phyloP scores from a whole-genome alignment of 2,888 invertebrate genomes.

The Aricia artaxerxes region DNA sequence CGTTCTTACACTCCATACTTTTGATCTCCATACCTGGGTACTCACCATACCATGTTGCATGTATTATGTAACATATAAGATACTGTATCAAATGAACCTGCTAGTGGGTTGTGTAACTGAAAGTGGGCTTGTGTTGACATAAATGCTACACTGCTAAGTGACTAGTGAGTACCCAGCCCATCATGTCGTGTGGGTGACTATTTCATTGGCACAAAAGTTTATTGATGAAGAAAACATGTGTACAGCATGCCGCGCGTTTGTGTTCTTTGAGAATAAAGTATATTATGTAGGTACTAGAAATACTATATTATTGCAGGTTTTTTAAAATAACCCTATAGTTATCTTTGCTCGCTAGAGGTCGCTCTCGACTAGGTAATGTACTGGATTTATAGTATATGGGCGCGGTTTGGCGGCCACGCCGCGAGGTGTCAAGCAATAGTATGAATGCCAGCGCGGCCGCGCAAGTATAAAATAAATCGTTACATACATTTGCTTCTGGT shows the following conservation, averaged over 20 bases:
- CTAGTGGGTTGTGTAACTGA: not conserved
- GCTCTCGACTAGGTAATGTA: not conserved
- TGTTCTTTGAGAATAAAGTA: not conserved
- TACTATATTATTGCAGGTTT: not conserved
- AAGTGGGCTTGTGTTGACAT: not conserved
- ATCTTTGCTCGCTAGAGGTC: not conserved
- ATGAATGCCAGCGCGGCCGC: too few relatives aligned
- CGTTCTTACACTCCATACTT: constrained; percentile 26
- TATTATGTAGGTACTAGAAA: not conserved
- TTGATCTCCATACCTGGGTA: constrained; percentile 11
- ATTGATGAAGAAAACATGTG: not conserved
- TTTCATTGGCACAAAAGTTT: constrained; percentile 6
- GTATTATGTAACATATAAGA: too few relatives aligned
- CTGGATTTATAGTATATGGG: too few relatives aligned
- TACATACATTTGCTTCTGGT: too few relatives aligned
- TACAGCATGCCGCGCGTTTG: not conserved
- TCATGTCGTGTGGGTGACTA: not conserved
- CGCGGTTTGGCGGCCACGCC: too few relatives aligned
- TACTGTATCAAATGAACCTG: too few relatives aligned
- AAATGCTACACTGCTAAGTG: not conserved
- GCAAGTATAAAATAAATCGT: too few relatives aligned
- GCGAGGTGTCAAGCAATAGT: too few relatives aligned
- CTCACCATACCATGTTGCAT: not conserved
- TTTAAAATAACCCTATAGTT: not conserved
- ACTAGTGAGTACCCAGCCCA: not conserved